phyloP scores from a whole-genome alignment of 2,113 vertebrate species.

The Nematolebias whitei region DNA sequence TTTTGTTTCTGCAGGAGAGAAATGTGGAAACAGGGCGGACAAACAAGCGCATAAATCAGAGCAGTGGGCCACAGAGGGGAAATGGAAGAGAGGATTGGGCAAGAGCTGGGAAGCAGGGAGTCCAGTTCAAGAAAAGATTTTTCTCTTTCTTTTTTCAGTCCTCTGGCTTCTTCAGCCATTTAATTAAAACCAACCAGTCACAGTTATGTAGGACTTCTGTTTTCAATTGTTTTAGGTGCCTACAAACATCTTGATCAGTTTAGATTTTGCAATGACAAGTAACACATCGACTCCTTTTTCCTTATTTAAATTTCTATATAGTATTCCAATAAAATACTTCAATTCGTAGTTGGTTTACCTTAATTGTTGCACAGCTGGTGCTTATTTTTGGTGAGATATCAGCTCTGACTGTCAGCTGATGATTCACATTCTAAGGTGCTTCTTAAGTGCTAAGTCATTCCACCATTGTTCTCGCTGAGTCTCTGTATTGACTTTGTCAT shows the following conservation, averaged over 20 bases:
- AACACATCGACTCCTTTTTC: neutral
- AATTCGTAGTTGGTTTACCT: neutral
- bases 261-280: neutral
- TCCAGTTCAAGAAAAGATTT: constrained; percentile 15
- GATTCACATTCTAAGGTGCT: neutral
- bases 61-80: constrained; percentile 32
- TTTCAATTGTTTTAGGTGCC: neutral
- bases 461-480: neutral
- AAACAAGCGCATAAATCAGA: constrained; percentile 57
- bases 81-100: constrained; percentile 31
- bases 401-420: neutral
- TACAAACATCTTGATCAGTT: neutral
- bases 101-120: constrained; percentile 6
- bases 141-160: constrained; percentile 1
- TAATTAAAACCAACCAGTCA: neutral
- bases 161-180: neutral
- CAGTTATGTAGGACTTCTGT: neutral
- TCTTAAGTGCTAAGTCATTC: constrained; percentile 29
- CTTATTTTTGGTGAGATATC: neutral
- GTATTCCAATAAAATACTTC: neutral
- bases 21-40: constrained; percentile 41
- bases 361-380: neutral
- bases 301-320: too few species aligned
- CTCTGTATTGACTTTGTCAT: constrained; percentile 16
- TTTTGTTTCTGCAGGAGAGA: constrained; percentile 30